A percentile compares a stretch with the other conserved stretches of the same genome.
These are phyloP conservation scores for Istiophorus platypterus DNA, from an alignment of 2,113 vertebrate species.

Conservation along the genomic window DNA sequence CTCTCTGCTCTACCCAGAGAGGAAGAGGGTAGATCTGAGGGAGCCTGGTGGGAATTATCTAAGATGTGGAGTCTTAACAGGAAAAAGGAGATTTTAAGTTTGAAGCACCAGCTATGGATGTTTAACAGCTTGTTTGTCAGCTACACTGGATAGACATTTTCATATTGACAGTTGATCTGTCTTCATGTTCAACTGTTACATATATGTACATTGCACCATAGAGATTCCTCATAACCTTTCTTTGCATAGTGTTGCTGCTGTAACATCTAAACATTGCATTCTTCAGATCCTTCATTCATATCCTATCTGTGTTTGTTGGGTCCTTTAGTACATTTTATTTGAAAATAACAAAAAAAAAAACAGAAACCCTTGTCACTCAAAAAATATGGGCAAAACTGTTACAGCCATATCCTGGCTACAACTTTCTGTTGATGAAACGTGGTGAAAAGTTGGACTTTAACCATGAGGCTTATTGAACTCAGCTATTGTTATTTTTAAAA, in stretches of 20 bases:
- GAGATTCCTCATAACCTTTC: background rate
- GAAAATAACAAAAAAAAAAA: too few species aligned
- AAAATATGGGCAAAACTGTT: too few species aligned
- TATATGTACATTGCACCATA: too few species aligned
- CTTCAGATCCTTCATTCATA: background rate
- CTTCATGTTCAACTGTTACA: background rate
- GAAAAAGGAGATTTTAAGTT: background rate
- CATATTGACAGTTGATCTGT: too few species aligned
- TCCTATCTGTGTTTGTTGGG: too few species aligned
- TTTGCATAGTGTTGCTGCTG: background rate
- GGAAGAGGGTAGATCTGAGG: slow-evolving; percentile 7
- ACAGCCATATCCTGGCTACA: too few species aligned
- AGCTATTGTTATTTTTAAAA: too few species aligned
- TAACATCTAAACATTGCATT: background rate
- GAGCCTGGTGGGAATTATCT: slow-evolving; percentile 5
- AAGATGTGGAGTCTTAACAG: background rate
- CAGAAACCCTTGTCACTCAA: too few species aligned
- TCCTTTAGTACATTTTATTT: too few species aligned
- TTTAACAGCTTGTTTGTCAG: background rate
- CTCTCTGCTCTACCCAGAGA: slow-evolving; percentile 9
- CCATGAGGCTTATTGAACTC: too few species aligned
- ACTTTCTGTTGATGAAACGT: too few species aligned
- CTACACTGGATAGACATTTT: background rate
- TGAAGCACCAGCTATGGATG: background rate
- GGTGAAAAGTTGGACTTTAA: too few species aligned